Base-by-base conservation (phyloP, 2,888 invertebrate species). In the Meghimatium bilineatum region DNA sequence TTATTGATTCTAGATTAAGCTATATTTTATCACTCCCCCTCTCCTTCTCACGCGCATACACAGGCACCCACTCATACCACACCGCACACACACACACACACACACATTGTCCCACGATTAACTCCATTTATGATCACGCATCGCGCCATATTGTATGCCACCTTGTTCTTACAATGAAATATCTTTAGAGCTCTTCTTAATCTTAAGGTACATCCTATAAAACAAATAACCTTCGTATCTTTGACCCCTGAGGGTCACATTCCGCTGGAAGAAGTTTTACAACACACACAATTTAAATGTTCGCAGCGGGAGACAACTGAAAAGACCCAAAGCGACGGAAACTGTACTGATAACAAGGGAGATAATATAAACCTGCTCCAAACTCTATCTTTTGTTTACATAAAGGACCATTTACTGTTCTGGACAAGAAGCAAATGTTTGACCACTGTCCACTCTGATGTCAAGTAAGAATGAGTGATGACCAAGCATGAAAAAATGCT, bases 191-290 rank as follows among this genome's bases (percentile, higher is more conserved):
- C 60, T 63, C 6, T 23, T 23, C 60, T 63, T n/a, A 63, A 63
- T 63, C 60, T n/a, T 23, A 23, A 56, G 10, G 23, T 26, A 63
- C 12, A 63, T 63, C 3, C 26, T 5, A 63, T 63, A 63, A 63
- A 63, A 63, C 60, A 63, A 63, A 63, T 63, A 63, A 63, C 60
- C 60, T 23, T 8, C n/a, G 60, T n/a, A 63, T n/a, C n/a, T 63
- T 63, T 63, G 60, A 63, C 60, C 60, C 60, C n/a, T 10, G 12
- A 26, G 23, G 3, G 2, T 12, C 60, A 63, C 60, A 17, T 10
- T 63, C 8, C n/a, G 5, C 60, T n/a, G 26, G 6, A n/a, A 26
- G n/a, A n/a, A 63, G n/a, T 26, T 63, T 63, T 63, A 63, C n/a
- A 63, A n/a, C n/a, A n/a, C 23, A 63, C n/a, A 5, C n/a, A 63